Base-by-base conservation (phyloP, 2,113 vertebrate genomes). In the Tragelaphus buxtoni region DNA sequence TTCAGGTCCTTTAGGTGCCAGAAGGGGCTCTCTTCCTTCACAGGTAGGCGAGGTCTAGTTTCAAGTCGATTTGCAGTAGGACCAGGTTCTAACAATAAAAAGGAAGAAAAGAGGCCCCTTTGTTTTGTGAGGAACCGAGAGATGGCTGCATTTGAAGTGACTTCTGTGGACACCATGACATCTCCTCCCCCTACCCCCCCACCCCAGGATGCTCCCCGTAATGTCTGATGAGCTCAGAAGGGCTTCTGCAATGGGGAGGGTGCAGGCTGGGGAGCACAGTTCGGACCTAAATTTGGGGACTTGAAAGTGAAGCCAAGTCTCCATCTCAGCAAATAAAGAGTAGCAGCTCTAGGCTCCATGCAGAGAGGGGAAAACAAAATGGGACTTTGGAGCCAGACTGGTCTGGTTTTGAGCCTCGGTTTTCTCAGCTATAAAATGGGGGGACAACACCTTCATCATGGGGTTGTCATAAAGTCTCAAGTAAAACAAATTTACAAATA, bases 151-250 rank as follows among this genome's bases (percentile, higher is more conserved):
- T 65, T 9, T 56, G 47, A 32, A 53, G 22, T 4, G 24, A 30
- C 17, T 16, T 80, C 18, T 13, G 65, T 16, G 60, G 63, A 5
- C 30, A 74, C n/a, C 1, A 5, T 32, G 58, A 26, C 28, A 14
- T 4, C 11, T 24, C 4, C 3, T 16, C 47, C 1, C 0, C 11
- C 58, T 3, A 3, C 0, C 10, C 2, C 9, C 24, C 56, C 10
- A 3, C 49, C 4, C 14, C n/a, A 22, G 79, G 5, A 51, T 0
- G 26, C 13, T n/a, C 65, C 72, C 72, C 0, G 4, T 18, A 56
- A 89, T 39, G 77, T 60, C 51, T 22, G 26, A 85, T 24, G 79
- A 80, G 61, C 79, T 86, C 49, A 2, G 5, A 39, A 39, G 42
- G n/a, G 9, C 56, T 39, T 39, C 4, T 42, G 55, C 11, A 18